Base-by-base conservation (phyloP, 2,113 vertebrate species). In the Chlamydotis undulata region DNA sequence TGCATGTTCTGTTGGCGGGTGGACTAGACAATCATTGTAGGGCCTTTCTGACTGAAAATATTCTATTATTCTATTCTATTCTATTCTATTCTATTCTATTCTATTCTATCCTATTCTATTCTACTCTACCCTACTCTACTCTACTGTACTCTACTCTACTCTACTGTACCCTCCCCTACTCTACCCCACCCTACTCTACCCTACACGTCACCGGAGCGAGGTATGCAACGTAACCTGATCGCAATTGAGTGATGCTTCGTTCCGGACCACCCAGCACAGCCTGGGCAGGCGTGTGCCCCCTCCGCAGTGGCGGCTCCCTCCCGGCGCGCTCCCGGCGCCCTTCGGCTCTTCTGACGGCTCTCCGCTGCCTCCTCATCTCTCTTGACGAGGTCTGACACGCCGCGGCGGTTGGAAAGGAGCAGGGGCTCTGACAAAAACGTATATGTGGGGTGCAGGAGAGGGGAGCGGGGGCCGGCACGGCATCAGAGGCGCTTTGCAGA, bases 261-360 rank as follows among this genome's bases (percentile, higher is more conserved):
- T 52, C 29, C 65, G 56, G 70, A 52, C 33, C 9, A 0, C 0
- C 1, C 2, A 5, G 68, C 85, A 55, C 45, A 23, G 19, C 57
- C 50, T 12, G 14, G 49, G 7, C 69, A 67, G 3, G 5, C 1
- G 2, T 37, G 19, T 82, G 45, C 29, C 60, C 28, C 70, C 41
- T 82, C 65, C 4, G 4, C 67, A 70, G 59, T 3, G 1, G 57
- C 7, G 1, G 14, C 49, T 47, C 61, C 14, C 31, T 73, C 45
- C 85, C 22, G 8, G 12, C 7, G 1, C 5, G 7, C 6, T 74
- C 56, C 71, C 0, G 0, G 10, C 12, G 4, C 31, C 19, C 37
- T 75, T 47, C 14, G 21, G 23, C 70, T 67, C 76, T 57, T 43
- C 53, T 63, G 7, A 33, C 25, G 35, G 49, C 41, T 45, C 83